Evolutionary conservation across 2,113 vertebrate species (phyloP).

Genomic region (Scomber scombrus): DNA sequence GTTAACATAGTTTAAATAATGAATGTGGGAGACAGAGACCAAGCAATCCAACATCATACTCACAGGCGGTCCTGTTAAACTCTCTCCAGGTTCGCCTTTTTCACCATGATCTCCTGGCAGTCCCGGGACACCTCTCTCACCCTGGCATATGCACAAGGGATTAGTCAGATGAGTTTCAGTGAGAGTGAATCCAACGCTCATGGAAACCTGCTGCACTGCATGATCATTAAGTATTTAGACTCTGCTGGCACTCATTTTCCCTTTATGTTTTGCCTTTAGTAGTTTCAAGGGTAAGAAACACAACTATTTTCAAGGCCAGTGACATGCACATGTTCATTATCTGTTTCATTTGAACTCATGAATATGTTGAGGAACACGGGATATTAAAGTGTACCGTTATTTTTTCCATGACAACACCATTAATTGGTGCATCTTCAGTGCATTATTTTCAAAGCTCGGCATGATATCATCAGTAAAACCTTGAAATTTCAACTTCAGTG

Average conservation of each 20-base stretch:
- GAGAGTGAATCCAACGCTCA: constrained; percentile 22
- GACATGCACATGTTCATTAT: constrained; percentile 42
- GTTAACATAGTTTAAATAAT: constrained; percentile 45
- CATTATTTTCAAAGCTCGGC: neutral
- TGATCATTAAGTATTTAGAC: constrained; percentile 65
- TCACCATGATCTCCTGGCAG: constrained; percentile 92
- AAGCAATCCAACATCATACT: constrained; percentile 79
- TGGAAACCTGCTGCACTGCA: constrained; percentile 37
- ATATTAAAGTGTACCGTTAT: neutral
- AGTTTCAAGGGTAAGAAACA: constrained; percentile 36
- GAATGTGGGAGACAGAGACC: constrained; percentile 29
- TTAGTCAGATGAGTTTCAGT: constrained; percentile 27
- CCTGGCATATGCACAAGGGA: constrained; percentile 82
- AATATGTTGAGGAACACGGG: neutral
- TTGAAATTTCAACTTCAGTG: neutral
- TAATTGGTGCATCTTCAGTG: neutral
- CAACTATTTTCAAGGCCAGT: constrained; percentile 5
- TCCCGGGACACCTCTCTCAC: constrained; percentile 94
- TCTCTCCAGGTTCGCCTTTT: constrained; percentile 89
- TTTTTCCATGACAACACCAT: neutral
- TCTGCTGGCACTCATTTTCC: constrained; percentile 35
- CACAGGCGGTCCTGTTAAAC: constrained; percentile 88
- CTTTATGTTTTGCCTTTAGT: constrained; percentile 45
- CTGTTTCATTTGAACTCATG: constrained; percentile 23
- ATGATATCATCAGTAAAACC: neutral